A percentile compares a stretch with the other conserved stretches of the same genome.
phyloP scores from a whole-genome alignment of 2,113 vertebrate genomes.

The Leptosomus discolor region DNA sequence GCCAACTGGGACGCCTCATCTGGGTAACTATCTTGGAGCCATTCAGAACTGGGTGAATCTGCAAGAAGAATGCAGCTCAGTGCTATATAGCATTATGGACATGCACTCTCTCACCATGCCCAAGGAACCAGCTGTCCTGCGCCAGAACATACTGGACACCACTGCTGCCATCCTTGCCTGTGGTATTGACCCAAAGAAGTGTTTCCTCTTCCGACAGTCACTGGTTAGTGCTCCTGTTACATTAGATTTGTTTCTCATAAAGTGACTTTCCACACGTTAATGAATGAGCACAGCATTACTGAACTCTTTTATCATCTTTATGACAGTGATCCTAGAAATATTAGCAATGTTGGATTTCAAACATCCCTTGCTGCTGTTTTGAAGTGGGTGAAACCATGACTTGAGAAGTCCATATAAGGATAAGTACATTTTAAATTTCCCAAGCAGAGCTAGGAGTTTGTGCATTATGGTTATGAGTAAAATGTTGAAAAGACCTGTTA shows the following conservation, averaged over 20 bases:
- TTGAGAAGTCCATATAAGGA: not conserved
- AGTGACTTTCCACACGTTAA: not conserved
- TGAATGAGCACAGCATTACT: not conserved
- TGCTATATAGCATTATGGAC: slow-evolving; percentile 93
- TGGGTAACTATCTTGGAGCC: slow-evolving; percentile 96
- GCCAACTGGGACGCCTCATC: slow-evolving; percentile 89
- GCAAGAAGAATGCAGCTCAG: slow-evolving; percentile 77
- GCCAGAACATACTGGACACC: slow-evolving; percentile 86
- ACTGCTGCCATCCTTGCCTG: slow-evolving; percentile 89
- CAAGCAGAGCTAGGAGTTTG: not conserved
- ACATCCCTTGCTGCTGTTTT: not conserved
- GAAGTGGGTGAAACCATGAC: not conserved
- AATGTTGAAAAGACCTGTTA: not conserved
- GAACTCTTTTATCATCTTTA: slow-evolving; percentile 3
- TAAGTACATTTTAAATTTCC: not conserved
- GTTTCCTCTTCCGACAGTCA: slow-evolving; percentile 92
- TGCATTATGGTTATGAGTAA: not conserved
- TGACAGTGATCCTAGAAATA: not conserved
- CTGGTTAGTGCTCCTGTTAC: slow-evolving; percentile 74
- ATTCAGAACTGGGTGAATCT: slow-evolving; percentile 90
- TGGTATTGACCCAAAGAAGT: slow-evolving; percentile 86
- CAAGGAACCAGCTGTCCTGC: slow-evolving; percentile 79
- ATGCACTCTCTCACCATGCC: slow-evolving; percentile 91
- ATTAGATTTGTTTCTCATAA: not conserved
- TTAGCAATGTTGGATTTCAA: not conserved